Percentiles rank a stretch among this genome's conserved stretches.
These are phyloP conservation scores for Falco columbarius DNA, from an alignment of 2,797 vertebrate genomes.

Conservation along the genomic window DNA sequence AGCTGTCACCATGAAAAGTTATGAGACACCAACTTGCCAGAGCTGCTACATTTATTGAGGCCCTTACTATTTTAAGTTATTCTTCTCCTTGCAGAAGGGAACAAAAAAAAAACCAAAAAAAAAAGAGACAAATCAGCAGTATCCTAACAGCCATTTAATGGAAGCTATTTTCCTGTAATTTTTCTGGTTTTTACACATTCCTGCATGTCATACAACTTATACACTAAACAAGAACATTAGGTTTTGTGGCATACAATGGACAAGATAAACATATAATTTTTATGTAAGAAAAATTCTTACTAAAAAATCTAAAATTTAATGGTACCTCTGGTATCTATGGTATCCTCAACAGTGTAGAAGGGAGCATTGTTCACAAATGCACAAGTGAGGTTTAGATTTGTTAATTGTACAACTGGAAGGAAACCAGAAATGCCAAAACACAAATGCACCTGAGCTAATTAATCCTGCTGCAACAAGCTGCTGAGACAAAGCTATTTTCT, in stretches of 20 bases:
- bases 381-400: neutral
- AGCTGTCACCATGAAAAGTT: constrained; percentile 56
- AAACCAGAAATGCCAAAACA: neutral
- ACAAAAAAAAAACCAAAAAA: neutral
- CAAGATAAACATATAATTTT: neutral
- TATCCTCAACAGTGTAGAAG: neutral
- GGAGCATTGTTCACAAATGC: neutral
- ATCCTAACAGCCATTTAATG: neutral
- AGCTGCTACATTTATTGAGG: constrained; percentile 19
- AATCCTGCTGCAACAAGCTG: neutral
- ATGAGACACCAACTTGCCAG: constrained; percentile 29
- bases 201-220: neutral
- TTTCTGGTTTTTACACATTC: neutral
- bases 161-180: neutral
- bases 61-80: neutral
- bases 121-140: neutral
- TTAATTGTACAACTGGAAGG: neutral
- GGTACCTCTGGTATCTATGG: too few species aligned
- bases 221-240: neutral
- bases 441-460: neutral
- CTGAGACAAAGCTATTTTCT: neutral
- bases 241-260: neutral
- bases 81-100: neutral
- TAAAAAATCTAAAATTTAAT: neutral
- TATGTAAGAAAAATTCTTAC: neutral